phyloP scores from a whole-genome alignment of 2,113 vertebrate species.

The Mormoops blainvillei region DNA sequence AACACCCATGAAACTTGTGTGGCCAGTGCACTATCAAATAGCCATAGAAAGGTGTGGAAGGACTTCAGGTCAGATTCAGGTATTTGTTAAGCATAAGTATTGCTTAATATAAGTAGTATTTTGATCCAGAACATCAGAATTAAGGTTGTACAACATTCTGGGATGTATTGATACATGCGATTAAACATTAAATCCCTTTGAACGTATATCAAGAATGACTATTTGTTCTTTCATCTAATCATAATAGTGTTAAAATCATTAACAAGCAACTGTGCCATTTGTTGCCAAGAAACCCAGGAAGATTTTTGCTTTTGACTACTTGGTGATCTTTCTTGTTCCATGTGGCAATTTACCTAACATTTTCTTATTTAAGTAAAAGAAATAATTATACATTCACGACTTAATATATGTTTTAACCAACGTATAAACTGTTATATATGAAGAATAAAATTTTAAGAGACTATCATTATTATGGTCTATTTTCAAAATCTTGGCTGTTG shows the following conservation, averaged over 20 bases:
- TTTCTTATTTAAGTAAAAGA: background rate
- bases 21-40: background rate
- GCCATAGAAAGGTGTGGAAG: background rate
- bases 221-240: background rate
- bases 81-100: background rate
- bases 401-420: background rate
- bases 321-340: background rate
- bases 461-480: background rate
- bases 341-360: background rate
- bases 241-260: background rate
- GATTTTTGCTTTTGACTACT: background rate
- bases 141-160: background rate
- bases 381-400: background rate
- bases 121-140: background rate
- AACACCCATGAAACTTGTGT: background rate
- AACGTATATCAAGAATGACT: background rate
- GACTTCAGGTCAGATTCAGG: background rate
- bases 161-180: background rate
- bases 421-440: background rate
- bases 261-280: background rate
- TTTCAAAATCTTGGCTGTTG: background rate
- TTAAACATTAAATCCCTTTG: background rate
- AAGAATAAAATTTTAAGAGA: background rate
- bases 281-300: background rate
- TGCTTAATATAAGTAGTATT: background rate